Base-by-base conservation (phyloP, 2,888 invertebrate genomes). In the Philereme transversata region DNA sequence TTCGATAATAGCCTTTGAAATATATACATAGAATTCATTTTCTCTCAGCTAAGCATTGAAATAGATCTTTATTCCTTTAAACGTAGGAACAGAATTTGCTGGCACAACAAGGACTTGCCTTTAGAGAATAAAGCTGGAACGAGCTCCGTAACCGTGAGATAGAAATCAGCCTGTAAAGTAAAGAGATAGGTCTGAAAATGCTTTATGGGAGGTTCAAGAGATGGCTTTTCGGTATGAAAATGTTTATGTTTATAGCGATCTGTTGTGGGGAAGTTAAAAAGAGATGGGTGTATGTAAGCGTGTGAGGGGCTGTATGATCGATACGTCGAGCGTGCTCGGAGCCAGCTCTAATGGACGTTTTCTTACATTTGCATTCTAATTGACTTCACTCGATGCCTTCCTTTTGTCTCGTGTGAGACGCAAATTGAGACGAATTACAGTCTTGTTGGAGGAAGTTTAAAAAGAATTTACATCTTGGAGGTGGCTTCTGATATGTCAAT, bases 351-450 rank as follows among this genome's bases (percentile, higher is more conserved):
- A 89, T 90, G 82, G 87, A 87, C 89, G 88, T 92, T 90, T 92
- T 92, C 91, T 92, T 91, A 89, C 86, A 92, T 92, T 91, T 91
- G 90, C 91, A 92, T 92, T 81, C 81, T 90, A 90, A 91, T 91
- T 90, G 87, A 79, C 84, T 86, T 82, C 82, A 75, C 81, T 87
- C 76, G 71, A 71, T 73, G 73, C 73, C 74, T 70, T 67, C 83
- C 84, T 88, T 88, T 90, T 88, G 84, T 87, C 78, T 82, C 72
- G 71, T 79, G 73, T 84, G 83, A 83, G 83, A 82, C 80, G 71
- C 73, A 86, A 86, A 88, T 87, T 87, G 82, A 79, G 77, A 77
- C 66, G 76, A 82, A 83, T 87, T 85, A 84, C 71, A 64, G 74
- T 76, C 79, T 74, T 76, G 73, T 72, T 61, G 64, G 60, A 67